A percentile compares a stretch with the other conserved stretches of the same genome.
These are phyloP conservation scores for Danio jaintianensis DNA, from an alignment of 2,797 vertebrate species.

Conservation along the genomic window DNA sequence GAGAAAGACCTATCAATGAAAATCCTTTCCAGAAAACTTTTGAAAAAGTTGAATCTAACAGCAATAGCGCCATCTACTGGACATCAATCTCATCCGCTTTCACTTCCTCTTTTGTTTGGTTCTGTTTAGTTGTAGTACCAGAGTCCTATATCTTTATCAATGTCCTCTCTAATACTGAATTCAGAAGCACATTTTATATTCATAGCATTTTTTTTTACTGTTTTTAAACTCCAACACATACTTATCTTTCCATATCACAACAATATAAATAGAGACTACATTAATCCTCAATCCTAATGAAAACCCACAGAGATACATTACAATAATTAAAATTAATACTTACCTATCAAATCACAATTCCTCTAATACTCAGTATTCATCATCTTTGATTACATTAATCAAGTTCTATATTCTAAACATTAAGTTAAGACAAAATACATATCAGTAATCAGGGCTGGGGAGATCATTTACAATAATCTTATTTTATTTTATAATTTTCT, in stretches of 20 bases:
- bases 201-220: not conserved
- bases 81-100: constrained; percentile 55
- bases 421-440: no score
- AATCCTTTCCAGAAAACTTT: not conserved
- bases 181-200: not conserved
- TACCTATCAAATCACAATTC: not conserved
- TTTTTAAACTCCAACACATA: not conserved
- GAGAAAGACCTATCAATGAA: not conserved
- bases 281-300: no score
- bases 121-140: constrained; percentile 76
- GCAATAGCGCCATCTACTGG: constrained; percentile 83
- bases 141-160: constrained; percentile 60
- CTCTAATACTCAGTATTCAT: not conserved
- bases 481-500: no score
- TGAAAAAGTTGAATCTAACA: constrained; percentile 66
- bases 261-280: no score
- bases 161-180: constrained; percentile 22
- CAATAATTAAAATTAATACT: no score
- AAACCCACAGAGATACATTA: no score
- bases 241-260: not conserved
- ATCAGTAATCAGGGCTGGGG: no score
- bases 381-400: not conserved
- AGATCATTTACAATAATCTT: no score
- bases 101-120: constrained; percentile 74
- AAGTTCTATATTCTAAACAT: no score